Evolutionary conservation across 2,113 vertebrate genomes (phyloP), one percentile per base, ranked within the genome.

Genomic region (Hucho hucho): DNA sequence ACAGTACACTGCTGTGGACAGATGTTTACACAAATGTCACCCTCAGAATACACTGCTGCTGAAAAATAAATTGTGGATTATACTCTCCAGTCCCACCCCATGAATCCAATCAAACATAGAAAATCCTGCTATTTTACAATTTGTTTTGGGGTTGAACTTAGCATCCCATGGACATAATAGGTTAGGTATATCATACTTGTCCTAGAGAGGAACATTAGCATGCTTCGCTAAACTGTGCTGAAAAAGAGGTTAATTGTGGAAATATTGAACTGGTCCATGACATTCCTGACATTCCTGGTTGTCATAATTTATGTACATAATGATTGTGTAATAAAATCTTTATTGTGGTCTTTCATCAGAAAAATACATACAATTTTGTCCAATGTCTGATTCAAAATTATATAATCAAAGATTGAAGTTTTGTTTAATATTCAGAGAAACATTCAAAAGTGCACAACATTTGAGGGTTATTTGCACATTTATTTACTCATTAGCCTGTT

Each of bases 291-390:
- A n/a, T n/a, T n/a, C n/a, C n/a, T n/a, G 22, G 4, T 32, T 83
- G 71, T 76, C 2, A 77, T 76, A 46, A 74, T 76, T 66, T n/a
- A 6, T 83, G 74, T 83, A 81, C 65, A 81, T 86, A 24, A 85
- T 24, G n/a, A 69, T 47, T 32, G 32, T 77, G 29, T 72, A 83
- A 76, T 86, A 79, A 86, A 86, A 22, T 1, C 72, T 28, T 73
- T 58, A 61, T 66, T 28, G 28, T 29, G 64, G 58, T 75, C 18
- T 69, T 77, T 24, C 24, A 69, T 73, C 69, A 67, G 69, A 59
- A 4, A 11, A 37, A 46, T 47, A 61, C 43, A 0, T 1, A 37
- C 46, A 69, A 12, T 5, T 18, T 7, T 32, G 32, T 32, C 29
- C 6, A 28, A 28, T 28, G 49, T 28, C 24, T 59, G 26, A 12